Percentiles rank a stretch among this genome's conserved stretches.
These are phyloP conservation scores for Gymnocheta viridis DNA, from an alignment of 2,888 invertebrate species.

Conservation along the genomic window DNA sequence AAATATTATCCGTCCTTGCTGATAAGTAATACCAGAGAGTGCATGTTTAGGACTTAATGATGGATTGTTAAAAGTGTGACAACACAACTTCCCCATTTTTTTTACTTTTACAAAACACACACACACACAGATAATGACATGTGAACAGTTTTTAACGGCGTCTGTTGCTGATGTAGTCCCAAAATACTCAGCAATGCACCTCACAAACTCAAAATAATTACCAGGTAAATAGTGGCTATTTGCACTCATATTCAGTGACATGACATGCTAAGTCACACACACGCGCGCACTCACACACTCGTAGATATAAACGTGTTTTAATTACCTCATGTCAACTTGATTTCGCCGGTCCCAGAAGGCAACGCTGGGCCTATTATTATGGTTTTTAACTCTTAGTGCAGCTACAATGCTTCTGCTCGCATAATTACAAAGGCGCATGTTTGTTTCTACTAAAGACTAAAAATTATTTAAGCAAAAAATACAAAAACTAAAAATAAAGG, in stretches of 20 bases:
- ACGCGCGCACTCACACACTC: not conserved
- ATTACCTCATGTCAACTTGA: constrained; percentile 21
- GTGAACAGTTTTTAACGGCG: not conserved
- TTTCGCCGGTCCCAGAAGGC: not conserved
- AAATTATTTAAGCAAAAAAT: too few relatives aligned
- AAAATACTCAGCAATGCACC: not conserved
- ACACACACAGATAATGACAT: not conserved
- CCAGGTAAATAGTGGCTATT: not conserved
- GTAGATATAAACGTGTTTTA: constrained; percentile 4
- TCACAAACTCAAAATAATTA: not conserved
- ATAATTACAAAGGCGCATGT: not conserved
- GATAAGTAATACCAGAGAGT: not conserved
- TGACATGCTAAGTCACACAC: not conserved
- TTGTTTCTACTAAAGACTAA: not conserved
- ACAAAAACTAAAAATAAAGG: too few relatives aligned
- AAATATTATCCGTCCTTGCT: not conserved
- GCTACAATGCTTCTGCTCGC: not conserved
- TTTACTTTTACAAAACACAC: not conserved
- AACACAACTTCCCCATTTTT: constrained; percentile 2
- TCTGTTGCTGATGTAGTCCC: constrained; percentile 8
- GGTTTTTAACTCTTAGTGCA: not conserved
- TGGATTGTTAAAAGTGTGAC: constrained; percentile 31
- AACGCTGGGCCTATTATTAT: not conserved
- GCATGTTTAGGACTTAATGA: constrained; percentile 40
- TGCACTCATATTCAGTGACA: not conserved